Evolutionary conservation across 92 coral and sea anemone species (phyloP).

Genomic region (Diadumene lineata): DNA sequence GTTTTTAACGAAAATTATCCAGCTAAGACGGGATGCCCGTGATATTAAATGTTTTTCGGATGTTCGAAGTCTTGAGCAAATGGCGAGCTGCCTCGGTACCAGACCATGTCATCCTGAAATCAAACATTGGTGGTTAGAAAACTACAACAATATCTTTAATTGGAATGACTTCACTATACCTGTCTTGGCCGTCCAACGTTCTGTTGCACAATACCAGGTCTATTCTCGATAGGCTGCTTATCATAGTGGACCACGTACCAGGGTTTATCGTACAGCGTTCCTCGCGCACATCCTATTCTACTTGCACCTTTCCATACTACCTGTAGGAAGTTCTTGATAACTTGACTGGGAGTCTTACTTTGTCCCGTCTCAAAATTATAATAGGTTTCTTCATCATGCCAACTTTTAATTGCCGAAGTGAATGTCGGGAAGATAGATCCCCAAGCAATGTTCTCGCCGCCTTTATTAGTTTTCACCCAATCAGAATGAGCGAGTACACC

Average conservation of each 20-base stretch:
- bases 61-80: slow-evolving; percentile 51
- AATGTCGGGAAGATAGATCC: slow-evolving; percentile 70
- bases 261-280: slow-evolving; percentile 62
- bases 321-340: slow-evolving; percentile 55
- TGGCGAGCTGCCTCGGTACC: slow-evolving; percentile 62
- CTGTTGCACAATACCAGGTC: slow-evolving; percentile 9
- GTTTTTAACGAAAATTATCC: too few species aligned
- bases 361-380: slow-evolving; percentile 62
- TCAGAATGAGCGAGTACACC: slow-evolving; percentile 27
- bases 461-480: slow-evolving; percentile 64
- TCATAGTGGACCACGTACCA: slow-evolving; percentile 72
- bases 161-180: too few species aligned
- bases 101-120: slow-evolving; percentile 51
- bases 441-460: slow-evolving; percentile 89
- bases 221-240: slow-evolving; percentile 27
- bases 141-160: neutral
- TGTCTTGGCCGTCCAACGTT: slow-evolving; percentile 43
- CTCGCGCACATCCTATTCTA: slow-evolving; percentile 63
- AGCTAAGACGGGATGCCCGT: too few species aligned
- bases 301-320: slow-evolving; percentile 55
- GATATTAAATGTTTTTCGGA: slow-evolving; percentile 16
- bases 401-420: slow-evolving; percentile 73
- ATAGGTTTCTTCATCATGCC: slow-evolving; percentile 76
- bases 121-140: neutral
- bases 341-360: slow-evolving; percentile 49